Base-by-base conservation (phyloP, 2,888 invertebrate genomes). In the Agrochola macilenta region DNA sequence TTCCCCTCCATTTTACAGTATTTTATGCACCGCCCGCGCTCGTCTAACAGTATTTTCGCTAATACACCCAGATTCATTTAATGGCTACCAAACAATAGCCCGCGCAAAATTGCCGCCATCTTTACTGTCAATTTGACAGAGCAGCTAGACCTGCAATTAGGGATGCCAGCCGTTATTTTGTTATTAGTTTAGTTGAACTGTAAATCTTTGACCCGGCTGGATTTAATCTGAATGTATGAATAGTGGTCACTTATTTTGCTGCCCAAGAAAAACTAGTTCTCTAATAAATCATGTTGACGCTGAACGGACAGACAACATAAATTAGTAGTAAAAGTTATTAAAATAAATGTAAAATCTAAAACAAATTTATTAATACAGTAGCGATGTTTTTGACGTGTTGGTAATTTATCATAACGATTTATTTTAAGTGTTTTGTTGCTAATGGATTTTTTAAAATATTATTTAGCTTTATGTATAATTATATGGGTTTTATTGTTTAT, bases 121-220 rank as follows among this genome's bases (percentile, higher is more conserved):
- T 92, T 91, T 83, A 87, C 90, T 91, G 90, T 88, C 90, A 90
- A 90, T 90, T 91, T 91, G 89, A 89, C 83, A 35, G 35, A 3
- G 35, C 35, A 89, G 86, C 43, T 66, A 70, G 73, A 76, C 63
- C 70, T 77, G 58, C 66, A 64, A 46, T 71, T 74, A 91, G 90
- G 91, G 90, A 74, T 89, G 88, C 65, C 88, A 76, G 74, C 57
- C 17, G 35, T 61, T 26, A 61, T 69, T 61, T 77, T 61, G 20
- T 39, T 35, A 69, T 76, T 69, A 64, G 58, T 61, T 5, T 57
- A 26, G 46, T 79, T 49, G 14, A 69, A 69, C 61, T 74, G 49
- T 75, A 78, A 58, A 66, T 70, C 12, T 69, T 52, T 82, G 39
- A 69, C 26, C 23, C 2, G 52, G 9, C n/a, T n/a, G n/a, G 20